These are phyloP conservation scores for Pinctada fucata DNA, from an alignment of 2,888 invertebrate genomes.

Conservation along the genomic window DNA sequence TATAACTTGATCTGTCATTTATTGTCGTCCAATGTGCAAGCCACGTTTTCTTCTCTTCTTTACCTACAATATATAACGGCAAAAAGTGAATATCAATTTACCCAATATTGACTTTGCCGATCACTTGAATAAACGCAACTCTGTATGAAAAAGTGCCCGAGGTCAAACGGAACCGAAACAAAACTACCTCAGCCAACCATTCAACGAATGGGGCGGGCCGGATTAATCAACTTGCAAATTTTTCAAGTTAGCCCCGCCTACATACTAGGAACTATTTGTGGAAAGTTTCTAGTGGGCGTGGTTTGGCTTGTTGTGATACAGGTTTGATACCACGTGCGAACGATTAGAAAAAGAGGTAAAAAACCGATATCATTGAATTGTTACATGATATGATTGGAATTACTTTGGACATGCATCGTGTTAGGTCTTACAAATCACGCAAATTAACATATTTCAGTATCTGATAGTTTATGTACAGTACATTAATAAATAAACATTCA, in stretches of 20 bases:
- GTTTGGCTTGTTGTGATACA: background rate
- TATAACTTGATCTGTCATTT: too few species aligned
- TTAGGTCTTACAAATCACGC: too few species aligned
- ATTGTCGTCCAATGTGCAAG: too few species aligned
- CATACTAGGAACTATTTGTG: background rate
- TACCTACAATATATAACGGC: slow-evolving; percentile 15
- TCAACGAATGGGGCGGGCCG: background rate
- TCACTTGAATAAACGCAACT: background rate
- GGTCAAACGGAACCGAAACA: slow-evolving; percentile 5
- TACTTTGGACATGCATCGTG: too few species aligned
- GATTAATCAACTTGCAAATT: background rate
- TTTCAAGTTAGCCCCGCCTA: background rate
- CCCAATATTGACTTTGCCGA: slow-evolving; percentile 19
- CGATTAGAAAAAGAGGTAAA: background rate
- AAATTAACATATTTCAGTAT: too few species aligned
- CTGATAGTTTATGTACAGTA: too few species aligned
- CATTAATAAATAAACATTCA: too few species aligned
- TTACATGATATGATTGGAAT: too few species aligned
- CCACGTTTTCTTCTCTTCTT: background rate
- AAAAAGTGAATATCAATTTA: slow-evolving; percentile 23
- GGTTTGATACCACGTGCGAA: background rate
- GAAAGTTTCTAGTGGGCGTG: background rate
- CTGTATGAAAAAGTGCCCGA: slow-evolving; percentile 14
- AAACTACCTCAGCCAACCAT: slow-evolving; percentile 8
- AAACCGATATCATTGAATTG: too few species aligned